These are phyloP conservation scores for Poecilia picta DNA, from an alignment of 2,797 vertebrate genomes.

Conservation along the genomic window DNA sequence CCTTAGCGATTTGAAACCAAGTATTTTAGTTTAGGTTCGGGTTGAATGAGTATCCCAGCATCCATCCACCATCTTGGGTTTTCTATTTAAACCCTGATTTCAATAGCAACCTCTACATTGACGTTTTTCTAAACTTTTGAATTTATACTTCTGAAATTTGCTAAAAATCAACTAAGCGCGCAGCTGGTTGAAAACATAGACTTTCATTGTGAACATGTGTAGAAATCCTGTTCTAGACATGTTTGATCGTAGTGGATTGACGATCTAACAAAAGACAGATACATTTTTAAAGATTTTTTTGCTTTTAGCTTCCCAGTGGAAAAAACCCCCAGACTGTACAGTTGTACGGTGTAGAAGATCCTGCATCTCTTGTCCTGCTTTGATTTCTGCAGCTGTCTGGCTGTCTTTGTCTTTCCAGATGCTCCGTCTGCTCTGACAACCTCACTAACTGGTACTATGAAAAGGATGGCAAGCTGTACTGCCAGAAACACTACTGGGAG, in stretches of 20 bases:
- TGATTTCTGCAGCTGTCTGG: conserved; percentile 27
- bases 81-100: not conserved
- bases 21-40: no score
- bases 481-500: conserved; percentile 93
- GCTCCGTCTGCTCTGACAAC: conserved; percentile 92
- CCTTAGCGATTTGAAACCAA: no score
- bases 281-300: not conserved
- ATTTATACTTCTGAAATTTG: not conserved
- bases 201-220: not conserved
- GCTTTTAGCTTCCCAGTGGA: not conserved
- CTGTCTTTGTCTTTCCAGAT: conserved; percentile 76
- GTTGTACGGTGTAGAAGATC: not conserved
- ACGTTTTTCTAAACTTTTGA: not conserved
- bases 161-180: not conserved
- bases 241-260: not conserved
- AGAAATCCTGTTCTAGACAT: not conserved
- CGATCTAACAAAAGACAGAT: not conserved
- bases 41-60: not conserved
- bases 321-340: not conserved
- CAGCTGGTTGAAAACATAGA: not conserved
- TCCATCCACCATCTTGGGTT: not conserved
- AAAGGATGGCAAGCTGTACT: conserved; percentile 92
- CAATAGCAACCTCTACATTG: not conserved
- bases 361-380: not conserved
- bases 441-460: conserved; percentile 98